Conservation (phyloP, 2,888 invertebrate species). For the Microdon myrmicae region DNA sequence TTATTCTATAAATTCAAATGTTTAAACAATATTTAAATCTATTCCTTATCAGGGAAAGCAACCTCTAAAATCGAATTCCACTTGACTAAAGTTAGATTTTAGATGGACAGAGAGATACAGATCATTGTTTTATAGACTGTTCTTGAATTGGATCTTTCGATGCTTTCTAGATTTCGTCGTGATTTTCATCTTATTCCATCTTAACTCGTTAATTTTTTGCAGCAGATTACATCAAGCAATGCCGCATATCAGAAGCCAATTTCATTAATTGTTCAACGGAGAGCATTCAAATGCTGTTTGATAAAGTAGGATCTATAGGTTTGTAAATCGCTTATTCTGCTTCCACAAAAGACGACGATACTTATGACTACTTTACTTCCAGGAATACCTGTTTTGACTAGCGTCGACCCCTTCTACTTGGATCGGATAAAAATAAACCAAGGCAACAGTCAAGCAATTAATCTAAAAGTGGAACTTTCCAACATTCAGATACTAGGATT, state of each 20-base stretch:
- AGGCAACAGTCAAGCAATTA: slow-evolving; percentile 77
- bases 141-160: too few species aligned
- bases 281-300: slow-evolving; percentile 76
- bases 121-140: too few species aligned
- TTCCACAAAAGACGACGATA: background rate
- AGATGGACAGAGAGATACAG: too few species aligned
- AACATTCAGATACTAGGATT: slow-evolving; percentile 77
- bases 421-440: slow-evolving; percentile 76
- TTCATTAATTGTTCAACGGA: slow-evolving; percentile 76
- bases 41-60: too few species aligned
- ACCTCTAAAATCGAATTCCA: too few species aligned
- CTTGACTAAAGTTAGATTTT: too few species aligned
- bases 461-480: slow-evolving; percentile 77
- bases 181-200: too few species aligned
- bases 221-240: slow-evolving; percentile 78
- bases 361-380: background rate
- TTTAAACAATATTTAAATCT: too few species aligned
- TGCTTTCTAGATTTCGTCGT: too few species aligned
- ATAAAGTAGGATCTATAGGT: slow-evolving; percentile 74
- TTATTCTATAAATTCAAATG: too few species aligned
- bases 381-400: slow-evolving; percentile 66
- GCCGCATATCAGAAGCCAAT: slow-evolving; percentile 72
- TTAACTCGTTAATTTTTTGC: slow-evolving; percentile 56
- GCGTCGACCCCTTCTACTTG: slow-evolving; percentile 76
- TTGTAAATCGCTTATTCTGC: slow-evolving; percentile 40